Evolutionary conservation across 2,888 invertebrate species (phyloP).

Genomic region (Hartigia nigra): DNA sequence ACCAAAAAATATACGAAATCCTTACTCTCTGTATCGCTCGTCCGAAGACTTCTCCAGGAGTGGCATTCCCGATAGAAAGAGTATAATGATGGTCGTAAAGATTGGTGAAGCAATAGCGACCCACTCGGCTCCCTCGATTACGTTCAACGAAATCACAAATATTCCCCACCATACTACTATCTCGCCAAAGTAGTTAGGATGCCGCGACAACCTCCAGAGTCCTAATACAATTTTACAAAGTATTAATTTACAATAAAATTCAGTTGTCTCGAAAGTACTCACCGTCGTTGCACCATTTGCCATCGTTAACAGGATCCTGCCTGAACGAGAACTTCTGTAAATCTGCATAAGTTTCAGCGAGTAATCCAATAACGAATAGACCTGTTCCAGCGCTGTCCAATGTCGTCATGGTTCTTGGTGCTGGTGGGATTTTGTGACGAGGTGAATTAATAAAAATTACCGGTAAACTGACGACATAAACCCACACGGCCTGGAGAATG

Average conservation of each 20-base stretch:
- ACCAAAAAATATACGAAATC: constrained; percentile 32
- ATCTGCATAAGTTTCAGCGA: constrained; percentile 92
- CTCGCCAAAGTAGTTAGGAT: constrained; percentile 96
- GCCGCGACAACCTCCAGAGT: constrained; percentile 88
- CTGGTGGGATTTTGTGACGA: constrained; percentile 78
- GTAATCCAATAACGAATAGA: constrained; percentile 84
- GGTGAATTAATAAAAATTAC: constrained; percentile 92
- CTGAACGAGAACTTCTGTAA: constrained; percentile 92
- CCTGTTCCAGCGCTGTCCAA: constrained; percentile 88
- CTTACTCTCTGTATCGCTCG: constrained; percentile 88
- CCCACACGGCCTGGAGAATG: constrained; percentile 84
- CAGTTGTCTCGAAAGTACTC: constrained; percentile 40
- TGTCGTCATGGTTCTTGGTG: constrained; percentile 88
- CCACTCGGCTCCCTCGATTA: constrained; percentile 88
- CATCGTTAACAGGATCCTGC: constrained; percentile 88
- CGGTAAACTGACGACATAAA: constrained; percentile 89
- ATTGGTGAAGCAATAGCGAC: constrained; percentile 87
- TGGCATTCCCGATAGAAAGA: constrained; percentile 92
- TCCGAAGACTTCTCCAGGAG: constrained; percentile 88
- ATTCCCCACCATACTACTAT: constrained; percentile 95
- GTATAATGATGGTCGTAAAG: constrained; percentile 87
- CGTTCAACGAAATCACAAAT: constrained; percentile 88
- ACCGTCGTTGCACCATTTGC: constrained; percentile 94
- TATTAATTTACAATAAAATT: neutral
- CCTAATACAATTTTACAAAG: constrained; percentile 63